Conservation (phyloP, 2,113 vertebrate genomes). For the Probosciger aterrimus region DNA sequence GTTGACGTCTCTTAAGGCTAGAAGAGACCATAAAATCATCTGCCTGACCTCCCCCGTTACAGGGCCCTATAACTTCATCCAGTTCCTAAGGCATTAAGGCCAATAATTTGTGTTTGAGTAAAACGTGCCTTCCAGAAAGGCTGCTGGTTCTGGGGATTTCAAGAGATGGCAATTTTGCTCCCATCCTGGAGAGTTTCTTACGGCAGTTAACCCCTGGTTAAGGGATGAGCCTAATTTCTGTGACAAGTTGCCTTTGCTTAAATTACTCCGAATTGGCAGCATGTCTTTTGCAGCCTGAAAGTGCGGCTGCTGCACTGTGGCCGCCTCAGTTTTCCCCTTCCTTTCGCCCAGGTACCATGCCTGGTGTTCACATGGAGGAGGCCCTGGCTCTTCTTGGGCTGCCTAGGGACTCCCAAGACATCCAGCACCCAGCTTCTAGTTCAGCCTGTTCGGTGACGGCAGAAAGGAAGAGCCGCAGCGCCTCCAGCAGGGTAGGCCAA, state of each 20-base stretch:
- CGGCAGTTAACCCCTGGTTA: neutral
- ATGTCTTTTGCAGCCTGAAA: neutral
- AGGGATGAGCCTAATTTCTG: neutral
- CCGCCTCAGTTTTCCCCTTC: neutral
- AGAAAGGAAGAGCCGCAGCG: neutral
- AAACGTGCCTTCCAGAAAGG: neutral
- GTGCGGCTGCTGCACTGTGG: fast-evolving
- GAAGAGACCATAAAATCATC: neutral
- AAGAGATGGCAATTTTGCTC: neutral
- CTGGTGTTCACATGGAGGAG: fast-evolving
- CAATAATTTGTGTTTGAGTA: neutral
- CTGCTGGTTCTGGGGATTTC: neutral
- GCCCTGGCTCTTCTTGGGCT: neutral
- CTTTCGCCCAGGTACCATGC: neutral
- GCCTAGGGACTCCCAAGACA: neutral
- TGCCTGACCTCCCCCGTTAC: neutral
- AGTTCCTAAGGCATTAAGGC: neutral
- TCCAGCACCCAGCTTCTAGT: neutral
- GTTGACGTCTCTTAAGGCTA: neutral
- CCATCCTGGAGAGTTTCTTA: neutral
- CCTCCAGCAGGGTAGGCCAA: neutral
- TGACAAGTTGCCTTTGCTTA: neutral
- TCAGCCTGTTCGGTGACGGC: neutral
- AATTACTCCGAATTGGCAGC: neutral
- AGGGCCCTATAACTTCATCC: neutral